Evolutionary conservation across 2,797 vertebrate genomes (phyloP).

Genomic region (Anabacerthia variegaticeps): DNA sequence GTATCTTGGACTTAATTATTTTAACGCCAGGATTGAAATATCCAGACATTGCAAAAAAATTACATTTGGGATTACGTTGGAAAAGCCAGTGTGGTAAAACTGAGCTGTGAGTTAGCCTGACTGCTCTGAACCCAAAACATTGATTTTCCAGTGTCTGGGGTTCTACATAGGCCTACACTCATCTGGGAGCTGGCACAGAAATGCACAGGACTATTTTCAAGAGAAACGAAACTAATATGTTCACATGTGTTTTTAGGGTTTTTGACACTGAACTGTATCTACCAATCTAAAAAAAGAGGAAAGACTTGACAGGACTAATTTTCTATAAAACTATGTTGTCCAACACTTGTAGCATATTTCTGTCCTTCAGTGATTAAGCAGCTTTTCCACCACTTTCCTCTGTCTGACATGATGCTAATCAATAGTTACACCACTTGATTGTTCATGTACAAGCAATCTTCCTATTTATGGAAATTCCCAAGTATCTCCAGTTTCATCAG

Average conservation of each 20-base stretch:
- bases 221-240: fast-evolving
- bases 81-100: not conserved
- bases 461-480: not conserved
- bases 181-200: not conserved
- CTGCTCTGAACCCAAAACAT: not conserved
- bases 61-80: fast-evolving
- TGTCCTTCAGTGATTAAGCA: not conserved
- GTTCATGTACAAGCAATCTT: not conserved
- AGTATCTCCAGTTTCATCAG: not conserved
- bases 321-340: not conserved
- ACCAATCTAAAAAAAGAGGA: not conserved
- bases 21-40: not conserved
- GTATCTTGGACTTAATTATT: not conserved
- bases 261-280: not conserved
- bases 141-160: not conserved
- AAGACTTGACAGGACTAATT: not conserved
- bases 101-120: not conserved
- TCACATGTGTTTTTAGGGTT: not conserved
- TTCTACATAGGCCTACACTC: not conserved
- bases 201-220: not conserved
- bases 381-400: not conserved
- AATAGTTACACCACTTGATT: not conserved
- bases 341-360: not conserved
- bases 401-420: not conserved
- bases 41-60: fast-evolving